Conservation (phyloP, 2,888 invertebrate genomes). For the Clostera curtula region DNA sequence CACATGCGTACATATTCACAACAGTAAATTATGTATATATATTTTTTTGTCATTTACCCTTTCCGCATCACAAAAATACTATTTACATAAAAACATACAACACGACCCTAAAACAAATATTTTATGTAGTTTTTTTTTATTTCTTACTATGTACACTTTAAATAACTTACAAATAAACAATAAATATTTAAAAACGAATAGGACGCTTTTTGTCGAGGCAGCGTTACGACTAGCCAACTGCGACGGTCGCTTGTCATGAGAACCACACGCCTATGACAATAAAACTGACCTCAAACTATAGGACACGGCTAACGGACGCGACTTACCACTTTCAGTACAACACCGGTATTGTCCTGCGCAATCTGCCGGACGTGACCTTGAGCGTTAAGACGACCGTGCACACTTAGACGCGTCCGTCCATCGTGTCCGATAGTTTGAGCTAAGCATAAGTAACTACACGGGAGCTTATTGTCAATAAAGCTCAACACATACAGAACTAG, state of each 20-base stretch:
- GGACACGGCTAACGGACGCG: too few species aligned
- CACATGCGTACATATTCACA: conserved; percentile 21
- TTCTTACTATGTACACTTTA: conserved; percentile 65
- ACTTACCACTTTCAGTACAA: too few species aligned
- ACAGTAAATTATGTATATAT: conserved; percentile 27
- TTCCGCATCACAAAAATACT: conserved; percentile 59
- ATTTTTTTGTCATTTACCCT: conserved; percentile 66
- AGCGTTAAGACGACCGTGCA: too few species aligned
- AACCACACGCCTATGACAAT: too few species aligned
- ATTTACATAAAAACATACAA: conserved; percentile 60
- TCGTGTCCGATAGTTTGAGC: too few species aligned
- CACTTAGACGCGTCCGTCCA: too few species aligned
- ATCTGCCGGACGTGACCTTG: too few species aligned
- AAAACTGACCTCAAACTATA: too few species aligned
- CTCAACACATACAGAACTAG: too few species aligned
- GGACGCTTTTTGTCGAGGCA: conserved; percentile 35
- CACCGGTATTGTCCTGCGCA: too few species aligned
- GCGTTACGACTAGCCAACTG: conserved; percentile 23
- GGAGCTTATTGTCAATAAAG: too few species aligned
- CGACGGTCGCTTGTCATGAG: conserved; percentile 19
- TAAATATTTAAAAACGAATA: conserved; percentile 62
- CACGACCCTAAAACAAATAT: conserved; percentile 56
- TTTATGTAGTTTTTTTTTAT: conserved; percentile 48
- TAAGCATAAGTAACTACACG: too few species aligned
- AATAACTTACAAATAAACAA: conserved; percentile 69